These are phyloP conservation scores for Nyctibius grandis DNA, from an alignment of 2,797 vertebrate genomes.

Conservation along the genomic window DNA sequence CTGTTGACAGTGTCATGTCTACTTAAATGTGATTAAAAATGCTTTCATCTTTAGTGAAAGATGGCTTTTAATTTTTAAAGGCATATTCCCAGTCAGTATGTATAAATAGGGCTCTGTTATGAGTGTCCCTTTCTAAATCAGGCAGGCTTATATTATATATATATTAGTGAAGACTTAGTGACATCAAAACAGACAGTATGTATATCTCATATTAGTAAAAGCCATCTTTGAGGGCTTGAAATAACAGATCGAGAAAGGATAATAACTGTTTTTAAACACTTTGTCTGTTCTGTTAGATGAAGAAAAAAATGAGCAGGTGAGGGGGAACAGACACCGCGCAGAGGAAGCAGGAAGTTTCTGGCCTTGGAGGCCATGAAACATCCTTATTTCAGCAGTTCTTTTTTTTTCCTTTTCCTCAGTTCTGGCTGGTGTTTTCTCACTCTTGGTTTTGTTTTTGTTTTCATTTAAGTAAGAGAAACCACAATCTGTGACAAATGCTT, in stretches of 20 bases:
- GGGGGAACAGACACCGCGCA: neutral
- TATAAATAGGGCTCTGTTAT: neutral
- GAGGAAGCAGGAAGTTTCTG: neutral
- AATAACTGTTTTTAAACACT: neutral
- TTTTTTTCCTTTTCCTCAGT: neutral
- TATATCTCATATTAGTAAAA: neutral
- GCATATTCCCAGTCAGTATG: neutral
- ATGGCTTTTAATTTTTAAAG: neutral
- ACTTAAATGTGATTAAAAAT: neutral
- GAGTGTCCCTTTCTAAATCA: neutral
- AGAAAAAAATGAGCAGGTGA: neutral
- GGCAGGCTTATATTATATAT: neutral
- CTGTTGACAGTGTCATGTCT: neutral
- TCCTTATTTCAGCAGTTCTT: neutral
- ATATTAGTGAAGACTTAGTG: neutral
- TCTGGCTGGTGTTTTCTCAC: neutral
- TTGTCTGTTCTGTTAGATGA: neutral
- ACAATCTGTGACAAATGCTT: neutral
- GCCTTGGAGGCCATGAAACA: neutral
- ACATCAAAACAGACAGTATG: neutral
- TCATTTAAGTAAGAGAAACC: neutral
- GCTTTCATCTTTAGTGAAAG: neutral
- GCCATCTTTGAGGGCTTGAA: neutral
- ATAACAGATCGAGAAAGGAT: neutral
- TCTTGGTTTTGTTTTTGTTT: neutral